Evolutionary conservation across 2,113 vertebrate genomes (phyloP).

Genomic region (Clarias magur): DNA sequence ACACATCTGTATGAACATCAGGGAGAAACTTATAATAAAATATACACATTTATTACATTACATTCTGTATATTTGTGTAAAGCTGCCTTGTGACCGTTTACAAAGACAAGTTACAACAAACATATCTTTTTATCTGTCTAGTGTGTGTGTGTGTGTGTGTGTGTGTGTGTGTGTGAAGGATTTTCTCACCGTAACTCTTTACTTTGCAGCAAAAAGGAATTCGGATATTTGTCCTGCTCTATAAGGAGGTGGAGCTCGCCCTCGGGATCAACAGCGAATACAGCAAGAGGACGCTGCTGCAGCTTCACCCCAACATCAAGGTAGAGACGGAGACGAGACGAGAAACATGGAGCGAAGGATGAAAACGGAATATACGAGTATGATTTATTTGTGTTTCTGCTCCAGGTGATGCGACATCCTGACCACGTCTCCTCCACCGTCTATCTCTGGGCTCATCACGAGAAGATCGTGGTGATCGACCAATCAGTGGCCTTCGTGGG

Average conservation of each 20-base stretch:
- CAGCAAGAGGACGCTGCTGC: slow-evolving; percentile 85
- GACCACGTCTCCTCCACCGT: slow-evolving; percentile 92
- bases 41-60: too few relatives aligned
- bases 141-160: too few relatives aligned
- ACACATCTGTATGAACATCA: too few relatives aligned
- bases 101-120: too few relatives aligned
- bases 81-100: too few relatives aligned
- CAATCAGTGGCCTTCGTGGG: slow-evolving; percentile 93
- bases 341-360: background rate
- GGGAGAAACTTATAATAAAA: too few relatives aligned
- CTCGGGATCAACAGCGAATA: slow-evolving; percentile 96
- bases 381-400: background rate
- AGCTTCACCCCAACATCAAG: slow-evolving; percentile 92
- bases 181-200: slow-evolving; percentile 29
- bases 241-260: slow-evolving; percentile 95
- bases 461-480: slow-evolving; percentile 90
- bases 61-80: too few relatives aligned
- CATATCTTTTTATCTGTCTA: too few relatives aligned
- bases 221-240: slow-evolving; percentile 90
- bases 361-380: background rate
- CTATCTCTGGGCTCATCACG: slow-evolving; percentile 96
- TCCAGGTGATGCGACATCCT: slow-evolving; percentile 94
- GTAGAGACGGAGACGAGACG: slow-evolving; percentile 60
- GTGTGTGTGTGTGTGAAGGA: background rate
- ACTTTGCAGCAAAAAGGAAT: slow-evolving; percentile 89